Evolutionary conservation across 1,140 invertebrate genomes (phyloP).

Genomic region (Heliconius hermathena): DNA sequence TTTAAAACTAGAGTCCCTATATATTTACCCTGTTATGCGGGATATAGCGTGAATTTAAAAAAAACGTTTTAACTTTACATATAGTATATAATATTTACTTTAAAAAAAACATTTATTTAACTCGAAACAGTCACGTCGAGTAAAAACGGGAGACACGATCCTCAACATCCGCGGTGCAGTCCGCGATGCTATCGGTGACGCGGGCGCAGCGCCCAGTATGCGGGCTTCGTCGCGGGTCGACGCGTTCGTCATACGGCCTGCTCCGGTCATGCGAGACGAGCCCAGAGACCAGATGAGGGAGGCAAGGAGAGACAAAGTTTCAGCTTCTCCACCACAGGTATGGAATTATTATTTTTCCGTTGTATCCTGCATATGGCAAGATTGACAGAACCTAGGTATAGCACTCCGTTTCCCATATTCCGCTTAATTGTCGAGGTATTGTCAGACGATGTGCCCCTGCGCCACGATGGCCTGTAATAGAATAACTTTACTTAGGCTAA

Average conservation of each 20-base stretch:
- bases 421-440: no score
- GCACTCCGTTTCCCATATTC: no score
- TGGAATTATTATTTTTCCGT: not conserved
- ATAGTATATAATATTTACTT: not conserved
- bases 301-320: constrained; percentile 36
- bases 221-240: constrained; percentile 65
- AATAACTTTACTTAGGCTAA: no score
- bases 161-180: constrained; percentile 74
- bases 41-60: no score
- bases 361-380: no score
- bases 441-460: no score
- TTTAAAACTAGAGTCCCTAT: no score
- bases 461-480: no score
- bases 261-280: constrained; percentile 52
- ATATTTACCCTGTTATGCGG: no score
- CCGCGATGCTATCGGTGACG: constrained; percentile 71
- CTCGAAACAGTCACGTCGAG: constrained; percentile 47
- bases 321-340: constrained; percentile 33
- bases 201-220: constrained; percentile 67
- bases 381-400: no score
- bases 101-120: not conserved
- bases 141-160: constrained; percentile 73
- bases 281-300: constrained; percentile 50
- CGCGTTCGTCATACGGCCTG: constrained; percentile 69
- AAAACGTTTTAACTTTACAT: no score